Evolutionary conservation across 2,888 invertebrate genomes (phyloP), one percentile per base, ranked within the genome.

Genomic region (Torymus tubicola): DNA sequence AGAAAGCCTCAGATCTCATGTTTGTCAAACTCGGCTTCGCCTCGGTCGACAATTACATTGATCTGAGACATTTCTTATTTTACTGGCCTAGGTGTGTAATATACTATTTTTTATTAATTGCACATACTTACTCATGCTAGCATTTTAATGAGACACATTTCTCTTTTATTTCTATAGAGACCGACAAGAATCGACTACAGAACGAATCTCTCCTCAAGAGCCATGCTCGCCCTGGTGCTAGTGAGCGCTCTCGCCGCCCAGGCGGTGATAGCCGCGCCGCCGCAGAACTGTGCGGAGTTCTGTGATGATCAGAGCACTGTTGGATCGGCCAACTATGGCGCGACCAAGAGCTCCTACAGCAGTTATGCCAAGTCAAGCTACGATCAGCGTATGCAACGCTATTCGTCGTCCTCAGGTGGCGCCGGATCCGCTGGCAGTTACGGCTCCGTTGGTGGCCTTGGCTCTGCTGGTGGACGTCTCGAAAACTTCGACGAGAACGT

Each of bases 161-260:
- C 2, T 8, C 42, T n/a, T n/a, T 50, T 12, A 12, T n/a, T 50
- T 61, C 8, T 52, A 42, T 55, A 80, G 80, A 75, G 65, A 75
- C 21, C 50, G 18, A 21, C 55, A 13, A 55, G 24, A 42, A 57
- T 50, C 14, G 2, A 8, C 31, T 10, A 70, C 18, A 10, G 21
- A 58, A 67, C 5, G 11, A 55, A 24, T 4, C 2, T 16, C 21
- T 0, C 12, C 12, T 10, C 55, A 31, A 31, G 5, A 31, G 58
- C 72, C 11, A 81, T 78, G 78, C 24, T 81, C 3, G 60, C 18
- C 24, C 42, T 64, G 24, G 31, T 78, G 52, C 24, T 78, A 52
- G 68, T 87, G 72, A 84, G 83, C 64, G 77, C 85, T 16, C 55
- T 88, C 76, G 57, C 85, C 55, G 84, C 77, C 3, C 81, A 81